Evolutionary conservation across 2,888 invertebrate species (phyloP), one percentile per base, ranked within the genome.

Genomic region (Dicranocentrus wangi): DNA sequence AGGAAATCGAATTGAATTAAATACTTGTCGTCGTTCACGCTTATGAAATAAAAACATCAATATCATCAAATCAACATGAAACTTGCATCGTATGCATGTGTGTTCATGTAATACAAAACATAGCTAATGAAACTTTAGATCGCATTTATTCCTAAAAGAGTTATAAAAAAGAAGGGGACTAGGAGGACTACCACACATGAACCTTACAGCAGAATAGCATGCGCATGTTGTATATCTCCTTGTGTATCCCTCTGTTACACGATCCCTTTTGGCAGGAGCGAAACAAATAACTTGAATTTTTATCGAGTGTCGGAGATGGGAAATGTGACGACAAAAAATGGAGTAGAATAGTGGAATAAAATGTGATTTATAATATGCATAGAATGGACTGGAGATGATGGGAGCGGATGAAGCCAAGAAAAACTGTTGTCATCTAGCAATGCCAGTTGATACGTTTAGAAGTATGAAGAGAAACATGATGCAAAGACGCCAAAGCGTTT

Each of bases 1-100:
- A 71, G 71, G 78, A 78, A 78, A 69, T 51, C 42, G 58, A 71
- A 42, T 15, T 68, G 68, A 43, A 25, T 47, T 47, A 42, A 65
- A 65, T 65, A 25, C 5, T 58, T 10, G 25, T 58, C 21, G 58
- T 58, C 27, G 58, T 27, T 58, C 25, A 58, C 13, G 13, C 58
- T 58, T 58, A 13, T 58, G 55, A 55, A 55, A 27, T 58, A 25
- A 61, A 23, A 55, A 19, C n/a, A 17, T 47, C 47, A 47, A 55
- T 55, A 55, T 19, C 8, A 55, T 55, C 55, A 19, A 55, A 21
- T 55, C 19, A 55, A 55, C 55, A 21, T 23, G 55, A 55, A 55
- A 55, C 55, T 19, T 19, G 55, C 23, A 23, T 21, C 21, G 23
- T 27, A 42, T 32, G 17, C n/a, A 32, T 32, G n/a, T 39, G 17